A percentile compares a stretch with the other conserved stretches of the same genome.
Conservation (phyloP, 2,797 vertebrate species). For the Hypotaenidia okinawae region DNA sequence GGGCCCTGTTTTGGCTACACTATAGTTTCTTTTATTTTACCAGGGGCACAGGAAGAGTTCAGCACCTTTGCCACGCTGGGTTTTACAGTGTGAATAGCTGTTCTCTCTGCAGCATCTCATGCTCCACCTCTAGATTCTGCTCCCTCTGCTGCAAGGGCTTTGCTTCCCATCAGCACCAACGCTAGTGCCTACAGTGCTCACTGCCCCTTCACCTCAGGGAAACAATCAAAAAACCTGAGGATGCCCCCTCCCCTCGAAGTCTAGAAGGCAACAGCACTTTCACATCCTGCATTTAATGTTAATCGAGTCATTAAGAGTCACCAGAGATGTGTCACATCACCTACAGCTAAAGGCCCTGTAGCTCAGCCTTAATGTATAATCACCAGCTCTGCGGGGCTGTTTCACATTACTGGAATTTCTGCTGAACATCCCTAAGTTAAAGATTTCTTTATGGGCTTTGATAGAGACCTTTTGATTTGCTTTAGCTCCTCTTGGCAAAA, state of each 20-base stretch:
- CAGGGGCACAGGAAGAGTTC: neutral
- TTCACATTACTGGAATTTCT: constrained; percentile 57
- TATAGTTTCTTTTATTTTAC: neutral
- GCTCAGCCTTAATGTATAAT: constrained; percentile 45
- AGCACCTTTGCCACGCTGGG: neutral
- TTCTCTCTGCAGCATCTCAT: neutral
- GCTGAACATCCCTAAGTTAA: constrained; percentile 49
- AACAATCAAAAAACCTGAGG: neutral
- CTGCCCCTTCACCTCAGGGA: neutral
- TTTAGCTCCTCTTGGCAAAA: constrained; percentile 90
- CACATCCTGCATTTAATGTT: neutral
- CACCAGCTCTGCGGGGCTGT: constrained; percentile 43
- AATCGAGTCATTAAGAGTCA: constrained; percentile 5
- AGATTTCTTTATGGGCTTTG: constrained; percentile 61
- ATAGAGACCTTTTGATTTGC: constrained; percentile 92
- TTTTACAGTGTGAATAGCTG: neutral
- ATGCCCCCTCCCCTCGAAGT: neutral
- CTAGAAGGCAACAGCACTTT: neutral
- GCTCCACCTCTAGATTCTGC: neutral
- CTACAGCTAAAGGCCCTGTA: constrained; percentile 52
- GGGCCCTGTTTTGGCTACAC: neutral
- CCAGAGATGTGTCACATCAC: constrained; percentile 50
- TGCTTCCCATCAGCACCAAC: neutral
- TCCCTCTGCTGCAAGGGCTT: neutral
- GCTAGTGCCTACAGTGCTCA: neutral